Percentiles rank a stretch among this genome's conserved stretches.
Conservation (phyloP, 2,113 vertebrate species). For the Cettia cetti region DNA sequence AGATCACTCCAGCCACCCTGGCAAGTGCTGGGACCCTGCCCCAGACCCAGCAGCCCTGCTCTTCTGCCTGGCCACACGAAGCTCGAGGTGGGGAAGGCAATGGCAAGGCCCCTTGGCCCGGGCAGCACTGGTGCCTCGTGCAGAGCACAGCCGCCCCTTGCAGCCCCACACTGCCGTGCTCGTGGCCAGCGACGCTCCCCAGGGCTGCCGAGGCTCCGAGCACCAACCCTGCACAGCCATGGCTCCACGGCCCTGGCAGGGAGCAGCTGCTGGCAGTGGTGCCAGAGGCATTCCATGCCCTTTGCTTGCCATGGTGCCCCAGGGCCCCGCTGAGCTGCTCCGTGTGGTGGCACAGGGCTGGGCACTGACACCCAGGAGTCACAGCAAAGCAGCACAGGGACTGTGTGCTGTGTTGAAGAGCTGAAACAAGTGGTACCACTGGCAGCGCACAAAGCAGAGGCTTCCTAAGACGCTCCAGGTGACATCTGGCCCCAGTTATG, state of each 20-base stretch:
- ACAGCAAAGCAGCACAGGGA: background rate
- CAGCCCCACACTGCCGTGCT: fast-evolving
- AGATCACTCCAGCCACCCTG: fast-evolving
- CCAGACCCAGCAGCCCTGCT: background rate
- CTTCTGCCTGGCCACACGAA: fast-evolving
- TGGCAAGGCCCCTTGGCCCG: fast-evolving
- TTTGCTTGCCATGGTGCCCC: fast-evolving
- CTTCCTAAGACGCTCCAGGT: background rate
- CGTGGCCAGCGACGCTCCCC: fast-evolving
- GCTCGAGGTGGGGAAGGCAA: fast-evolving
- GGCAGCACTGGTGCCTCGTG: fast-evolving
- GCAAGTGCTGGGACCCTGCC: background rate
- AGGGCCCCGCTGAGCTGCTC: fast-evolving
- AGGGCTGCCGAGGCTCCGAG: background rate
- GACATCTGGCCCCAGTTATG: fast-evolving
- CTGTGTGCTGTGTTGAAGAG: background rate
- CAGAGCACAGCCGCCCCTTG: fast-evolving
- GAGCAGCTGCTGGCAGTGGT: background rate
- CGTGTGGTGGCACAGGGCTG: fast-evolving
- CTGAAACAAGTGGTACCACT: background rate
- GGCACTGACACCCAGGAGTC: background rate
- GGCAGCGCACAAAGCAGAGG: background rate
- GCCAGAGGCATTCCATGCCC: fast-evolving
- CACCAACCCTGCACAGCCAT: fast-evolving
- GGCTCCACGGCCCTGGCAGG: background rate